Evolutionary conservation across 2,797 vertebrate species (phyloP), one percentile per base, ranked within the genome.

Genomic region (Pangasius krempfi): DNA sequence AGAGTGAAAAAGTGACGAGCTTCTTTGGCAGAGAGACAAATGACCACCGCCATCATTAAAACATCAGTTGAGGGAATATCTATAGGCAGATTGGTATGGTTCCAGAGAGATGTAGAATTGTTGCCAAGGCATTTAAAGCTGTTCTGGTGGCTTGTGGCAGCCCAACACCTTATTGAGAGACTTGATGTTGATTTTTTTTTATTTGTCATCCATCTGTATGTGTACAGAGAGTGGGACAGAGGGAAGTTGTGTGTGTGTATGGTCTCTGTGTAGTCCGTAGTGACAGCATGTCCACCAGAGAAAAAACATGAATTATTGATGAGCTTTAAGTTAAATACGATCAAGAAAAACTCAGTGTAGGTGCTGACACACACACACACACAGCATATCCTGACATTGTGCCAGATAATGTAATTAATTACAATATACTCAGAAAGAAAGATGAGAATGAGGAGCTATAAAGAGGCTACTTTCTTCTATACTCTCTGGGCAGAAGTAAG

Each of bases 271-370:
- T 88, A 91, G 91, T 76, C 70, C 79, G 22, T 60, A 76, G 44
- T 84, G 47, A 84, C 54, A 86, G 68, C 82, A 86, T 90, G 92
- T 76, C 88, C 58, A 90, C 90, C 92, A 92, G 90, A 79, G 89
- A 91, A 87, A 89, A 88, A 91, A 91, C 25, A 78, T 93, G 91
- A 94, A 94, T 94, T 92, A 94, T 94, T 94, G 92, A 94, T 94
- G 89, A 50, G 64, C 86, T 66, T 80, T 37, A 86, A 90, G 87
- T 88, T 86, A 72, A 86, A 84, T 86, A 78, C 72, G 14, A 56
- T 80, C 75, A 18, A 91, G 86, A 70, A 80, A 56, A 82, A 70
- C 44, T 22, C 18, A 18, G 56, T 27, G 25, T 62, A 25, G 8
- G 25, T 60, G 20, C 58, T 13, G 44, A 44, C 44, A 40, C 40